phyloP scores from a whole-genome alignment of 1,140 invertebrate species.

The Rhyzopertha dominica region DNA sequence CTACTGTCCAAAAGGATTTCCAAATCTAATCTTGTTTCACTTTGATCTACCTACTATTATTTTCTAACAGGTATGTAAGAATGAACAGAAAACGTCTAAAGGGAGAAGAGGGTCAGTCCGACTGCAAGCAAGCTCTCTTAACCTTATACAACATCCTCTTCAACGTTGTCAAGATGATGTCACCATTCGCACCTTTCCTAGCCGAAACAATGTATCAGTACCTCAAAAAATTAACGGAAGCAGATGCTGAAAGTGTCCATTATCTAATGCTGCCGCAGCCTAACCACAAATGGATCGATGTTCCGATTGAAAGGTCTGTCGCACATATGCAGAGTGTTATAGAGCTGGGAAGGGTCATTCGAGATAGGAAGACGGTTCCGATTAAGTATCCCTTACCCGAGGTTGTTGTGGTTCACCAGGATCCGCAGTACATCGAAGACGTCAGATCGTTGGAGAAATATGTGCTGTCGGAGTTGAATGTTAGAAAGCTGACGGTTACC shows the following conservation, averaged over 20 bases:
- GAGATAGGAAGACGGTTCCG: slow-evolving; percentile 91
- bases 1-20: no score
- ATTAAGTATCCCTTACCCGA: slow-evolving; percentile 96
- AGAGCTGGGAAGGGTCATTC: slow-evolving; percentile 85
- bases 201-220: slow-evolving; percentile 95
- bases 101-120: slow-evolving; percentile 72
- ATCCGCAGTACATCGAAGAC: slow-evolving; percentile 73
- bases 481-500: slow-evolving; percentile 81
- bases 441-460: slow-evolving; percentile 78
- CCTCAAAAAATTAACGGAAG: slow-evolving; percentile 54
- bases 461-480: slow-evolving; percentile 92
- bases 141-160: slow-evolving; percentile 87
- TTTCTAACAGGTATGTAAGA: no score
- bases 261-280: slow-evolving; percentile 82
- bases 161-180: slow-evolving; percentile 87
- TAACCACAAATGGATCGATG: slow-evolving; percentile 70
- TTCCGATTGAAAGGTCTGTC: slow-evolving; percentile 85
- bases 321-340: slow-evolving; percentile 92
- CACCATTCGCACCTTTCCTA: slow-evolving; percentile 96
- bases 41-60: no score
- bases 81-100: slow-evolving; percentile 93
- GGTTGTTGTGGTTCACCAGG: slow-evolving; percentile 90
- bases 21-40: no score
- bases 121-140: slow-evolving; percentile 79
- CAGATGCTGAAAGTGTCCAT: slow-evolving; percentile 70